phyloP scores from a whole-genome alignment of 1,140 invertebrate species.

The Leptinotarsa undecemlineata region DNA sequence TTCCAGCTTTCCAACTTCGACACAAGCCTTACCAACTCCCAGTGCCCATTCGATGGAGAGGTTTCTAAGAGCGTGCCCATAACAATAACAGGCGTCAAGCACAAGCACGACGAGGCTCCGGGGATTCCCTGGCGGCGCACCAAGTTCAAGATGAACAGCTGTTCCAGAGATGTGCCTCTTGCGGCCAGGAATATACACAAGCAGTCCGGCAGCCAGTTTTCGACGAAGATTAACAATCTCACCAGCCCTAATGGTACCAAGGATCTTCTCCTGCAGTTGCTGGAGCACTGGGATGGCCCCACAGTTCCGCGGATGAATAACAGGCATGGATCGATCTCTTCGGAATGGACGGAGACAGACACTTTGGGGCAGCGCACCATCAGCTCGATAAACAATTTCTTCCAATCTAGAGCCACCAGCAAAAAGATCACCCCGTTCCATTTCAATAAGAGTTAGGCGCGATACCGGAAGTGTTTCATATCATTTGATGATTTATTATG shows the following conservation, averaged over 20 bases:
- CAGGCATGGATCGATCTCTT: slow-evolving; percentile 62
- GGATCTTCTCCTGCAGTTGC: slow-evolving; percentile 32
- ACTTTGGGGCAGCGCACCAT: slow-evolving; percentile 63
- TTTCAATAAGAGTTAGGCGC: slow-evolving; percentile 35
- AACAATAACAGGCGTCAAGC: not conserved
- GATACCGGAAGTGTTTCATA: not conserved
- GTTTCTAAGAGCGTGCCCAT: slow-evolving; percentile 55
- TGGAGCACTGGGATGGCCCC: slow-evolving; percentile 66
- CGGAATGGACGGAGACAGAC: slow-evolving; percentile 62
- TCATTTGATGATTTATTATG: slow-evolving; percentile 5
- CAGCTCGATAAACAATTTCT: slow-evolving; percentile 70
- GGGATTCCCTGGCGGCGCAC: slow-evolving; percentile 62
- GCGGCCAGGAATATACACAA: slow-evolving; percentile 53
- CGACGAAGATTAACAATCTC: slow-evolving; percentile 12
- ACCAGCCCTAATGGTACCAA: slow-evolving; percentile 32
- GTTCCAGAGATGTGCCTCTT: slow-evolving; percentile 67
- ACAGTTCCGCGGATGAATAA: slow-evolving; percentile 52
- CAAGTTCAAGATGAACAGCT: slow-evolving; percentile 64
- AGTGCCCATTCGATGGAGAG: not conserved
- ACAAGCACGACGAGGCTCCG: slow-evolving; percentile 28
- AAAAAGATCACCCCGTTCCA: slow-evolving; percentile 53
- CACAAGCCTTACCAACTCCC: slow-evolving; percentile 57
- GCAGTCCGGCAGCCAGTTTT: slow-evolving; percentile 23
- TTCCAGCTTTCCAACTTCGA: slow-evolving; percentile 72
- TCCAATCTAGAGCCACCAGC: slow-evolving; percentile 64